Conservation (phyloP, 2,888 invertebrate species). For the Lydus trimaculatus region DNA sequence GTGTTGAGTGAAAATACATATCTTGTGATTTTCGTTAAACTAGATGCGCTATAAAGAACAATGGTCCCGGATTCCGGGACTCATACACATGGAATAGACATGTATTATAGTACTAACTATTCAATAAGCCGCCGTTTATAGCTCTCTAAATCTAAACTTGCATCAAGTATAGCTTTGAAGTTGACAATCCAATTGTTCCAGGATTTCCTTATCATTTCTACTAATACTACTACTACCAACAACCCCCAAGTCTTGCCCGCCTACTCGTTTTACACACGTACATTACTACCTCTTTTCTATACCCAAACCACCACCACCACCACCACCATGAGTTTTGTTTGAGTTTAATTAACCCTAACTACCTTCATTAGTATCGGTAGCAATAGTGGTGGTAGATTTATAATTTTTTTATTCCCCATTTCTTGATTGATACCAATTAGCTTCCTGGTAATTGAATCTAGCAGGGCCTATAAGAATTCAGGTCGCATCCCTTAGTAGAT, state of each 20-base stretch:
- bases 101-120: conserved; percentile 48
- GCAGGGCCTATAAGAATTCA: not conserved
- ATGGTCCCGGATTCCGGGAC: conserved; percentile 57
- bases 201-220: conserved; percentile 47
- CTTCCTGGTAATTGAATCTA: not conserved
- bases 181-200: conserved; percentile 58
- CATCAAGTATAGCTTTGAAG: conserved; percentile 58
- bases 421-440: not conserved
- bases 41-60: conserved; percentile 50
- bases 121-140: conserved; percentile 46
- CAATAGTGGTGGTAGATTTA: no score
- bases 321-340: not conserved
- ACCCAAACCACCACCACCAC: not conserved
- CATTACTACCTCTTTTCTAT: not conserved
- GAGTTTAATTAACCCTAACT: not conserved
- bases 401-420: not conserved
- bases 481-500: not conserved
- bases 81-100: conserved; percentile 58
- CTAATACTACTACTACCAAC: conserved; percentile 18
- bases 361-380: not conserved
- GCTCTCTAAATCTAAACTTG: conserved; percentile 53
- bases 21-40: not conserved
- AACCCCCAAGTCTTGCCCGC: no score
- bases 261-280: not conserved
- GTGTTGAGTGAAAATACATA: not conserved